Base-by-base conservation (phyloP, 2,113 vertebrate species). In the Xenopus laevis region DNA sequence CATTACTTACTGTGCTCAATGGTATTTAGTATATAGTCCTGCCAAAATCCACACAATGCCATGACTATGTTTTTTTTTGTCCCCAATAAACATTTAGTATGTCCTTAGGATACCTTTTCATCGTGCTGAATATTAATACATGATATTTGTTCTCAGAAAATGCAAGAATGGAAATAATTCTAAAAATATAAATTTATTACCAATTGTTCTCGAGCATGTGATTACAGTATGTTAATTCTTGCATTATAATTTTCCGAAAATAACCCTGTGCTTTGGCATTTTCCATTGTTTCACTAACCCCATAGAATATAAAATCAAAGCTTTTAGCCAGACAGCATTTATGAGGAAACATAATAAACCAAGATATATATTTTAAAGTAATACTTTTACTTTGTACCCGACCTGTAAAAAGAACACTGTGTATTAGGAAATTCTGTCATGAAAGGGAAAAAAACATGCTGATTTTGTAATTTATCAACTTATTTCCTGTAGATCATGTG, bases 171-270 rank as follows among this genome's bases (percentile, higher is more conserved):
- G 63, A 65, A 65, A 46, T 18, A 65, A 10, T 18, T 65, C 27
- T 65, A 65, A 65, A 45, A 65, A 65, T 65, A 20, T 13, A 45
- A 46, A 46, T 65, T 65, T 65, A 65, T 65, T 45, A 65, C 33
- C 63, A 65, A 65, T 65, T 65, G 63, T 65, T 65, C 44, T 50
- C 17, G 45, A 13, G 10, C 2, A 13, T 44, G 40, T 3, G 20
- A 20, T 65, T 18, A 40, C 61, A 40, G 33, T 15, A 63, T 40
- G 13, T 63, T 33, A 7, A 63, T 33, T 63, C 61, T 63, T 40
- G 9, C 61, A 40, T 53, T 30, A 18, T 68, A n/a, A 16, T 57
- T 21, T 57, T n/a, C 52, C 50, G 40, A 68, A 68, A 68, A 68
- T 33, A 68, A 52, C 53, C 15, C 17, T 16, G 4, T 30, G 13